phyloP scores from a whole-genome alignment of 2,888 invertebrate genomes.

The Eledone cirrhosa region DNA sequence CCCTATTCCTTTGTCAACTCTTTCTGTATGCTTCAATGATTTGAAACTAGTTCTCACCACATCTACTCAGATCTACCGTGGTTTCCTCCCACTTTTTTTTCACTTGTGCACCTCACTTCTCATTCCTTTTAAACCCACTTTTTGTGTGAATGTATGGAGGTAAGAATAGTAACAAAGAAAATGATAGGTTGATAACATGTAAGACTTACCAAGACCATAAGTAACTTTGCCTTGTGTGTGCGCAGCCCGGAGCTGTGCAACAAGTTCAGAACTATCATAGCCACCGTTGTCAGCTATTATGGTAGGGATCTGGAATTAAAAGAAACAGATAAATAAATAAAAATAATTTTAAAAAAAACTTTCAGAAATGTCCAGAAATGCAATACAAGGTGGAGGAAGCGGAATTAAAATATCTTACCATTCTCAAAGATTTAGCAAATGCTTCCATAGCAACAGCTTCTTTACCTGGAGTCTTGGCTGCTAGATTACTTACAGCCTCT shows the following conservation, averaged over 20 bases:
- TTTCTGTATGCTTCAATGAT: no score
- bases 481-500: conserved; percentile 84
- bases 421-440: conserved; percentile 83
- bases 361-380: neutral
- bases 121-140: no score
- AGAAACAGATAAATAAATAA: neutral
- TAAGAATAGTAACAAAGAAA: no score
- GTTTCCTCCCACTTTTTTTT: no score
- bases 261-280: conserved; percentile 90
- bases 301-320: conserved; percentile 79
- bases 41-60: no score
- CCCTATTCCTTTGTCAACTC: no score
- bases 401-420: conserved; percentile 45
- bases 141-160: no score
- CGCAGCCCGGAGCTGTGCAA: conserved; percentile 89
- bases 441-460: conserved; percentile 97
- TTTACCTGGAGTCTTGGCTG: conserved; percentile 91
- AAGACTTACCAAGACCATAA: conserved; percentile 78
- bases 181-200: no score
- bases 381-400: neutral
- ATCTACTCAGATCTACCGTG: no score
- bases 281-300: conserved; percentile 99
- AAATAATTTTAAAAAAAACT: neutral
- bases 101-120: no score
- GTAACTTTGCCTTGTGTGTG: conserved; percentile 84